These are phyloP conservation scores for Baryphthengus martii DNA, from an alignment of 2,113 vertebrate species.

Conservation along the genomic window DNA sequence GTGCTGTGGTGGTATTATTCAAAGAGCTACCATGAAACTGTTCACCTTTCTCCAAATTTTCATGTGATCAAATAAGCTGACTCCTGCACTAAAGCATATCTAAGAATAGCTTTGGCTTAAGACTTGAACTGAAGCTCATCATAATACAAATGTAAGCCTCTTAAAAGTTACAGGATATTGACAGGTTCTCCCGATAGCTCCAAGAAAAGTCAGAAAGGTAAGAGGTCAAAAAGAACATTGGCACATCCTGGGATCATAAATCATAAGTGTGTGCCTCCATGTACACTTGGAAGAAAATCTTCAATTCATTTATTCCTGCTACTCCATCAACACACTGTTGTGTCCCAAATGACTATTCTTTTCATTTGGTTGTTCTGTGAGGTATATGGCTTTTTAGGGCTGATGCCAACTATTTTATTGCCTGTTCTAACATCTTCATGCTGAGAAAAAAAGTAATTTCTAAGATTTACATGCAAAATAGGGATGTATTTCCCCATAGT, in stretches of 20 bases:
- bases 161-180: not conserved
- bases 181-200: not conserved
- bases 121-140: not conserved
- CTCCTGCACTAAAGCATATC: not conserved
- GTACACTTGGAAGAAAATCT: constrained; percentile 4
- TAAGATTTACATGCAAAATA: not conserved
- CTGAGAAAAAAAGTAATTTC: not conserved
- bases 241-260: not conserved
- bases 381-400: not conserved
- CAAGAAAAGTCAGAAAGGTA: not conserved
- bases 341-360: not conserved
- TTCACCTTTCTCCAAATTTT: not conserved
- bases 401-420: not conserved
- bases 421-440: not conserved
- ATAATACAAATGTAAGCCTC: not conserved
- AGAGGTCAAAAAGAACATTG: not conserved
- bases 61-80: not conserved
- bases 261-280: not conserved
- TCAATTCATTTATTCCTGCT: not conserved
- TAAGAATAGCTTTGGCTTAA: not conserved
- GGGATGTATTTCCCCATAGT: not conserved
- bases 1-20: not conserved
- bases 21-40: not conserved
- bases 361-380: not conserved
- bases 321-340: not conserved